A percentile compares a stretch with the other conserved stretches of the same genome.
Conservation (phyloP, 1,140 invertebrate species). For the Anastatus disparis region DNA sequence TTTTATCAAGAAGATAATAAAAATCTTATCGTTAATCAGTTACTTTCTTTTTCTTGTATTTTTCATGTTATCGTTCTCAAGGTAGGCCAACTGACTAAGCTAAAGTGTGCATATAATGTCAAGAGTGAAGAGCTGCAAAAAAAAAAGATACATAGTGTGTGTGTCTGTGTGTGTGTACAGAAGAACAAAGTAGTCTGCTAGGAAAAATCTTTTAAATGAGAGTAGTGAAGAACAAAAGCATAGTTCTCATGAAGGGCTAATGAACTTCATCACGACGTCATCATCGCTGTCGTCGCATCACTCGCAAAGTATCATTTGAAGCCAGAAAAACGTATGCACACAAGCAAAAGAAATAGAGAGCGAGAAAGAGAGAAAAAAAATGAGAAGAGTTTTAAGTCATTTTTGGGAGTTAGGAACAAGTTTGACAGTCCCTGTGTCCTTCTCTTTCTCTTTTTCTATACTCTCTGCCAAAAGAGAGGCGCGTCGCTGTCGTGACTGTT, state of each 20-base stretch:
- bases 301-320: no score
- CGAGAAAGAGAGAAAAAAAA: slow-evolving; percentile 3
- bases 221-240: background rate
- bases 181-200: background rate
- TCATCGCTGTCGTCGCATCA: slow-evolving; percentile 24
- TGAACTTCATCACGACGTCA: background rate
- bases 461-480: no score
- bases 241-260: slow-evolving; percentile 2
- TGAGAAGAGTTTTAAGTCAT: background rate
- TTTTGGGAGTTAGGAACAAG: slow-evolving; percentile 24
- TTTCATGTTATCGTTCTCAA: no score
- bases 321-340: slow-evolving; percentile 9
- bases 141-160: background rate
- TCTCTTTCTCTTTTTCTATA: background rate
- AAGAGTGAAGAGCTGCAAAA: background rate
- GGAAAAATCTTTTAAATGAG: background rate
- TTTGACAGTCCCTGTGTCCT: slow-evolving; percentile 4
- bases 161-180: no score
- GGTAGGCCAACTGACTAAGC: no score
- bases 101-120: no score
- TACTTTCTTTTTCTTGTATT: no score
- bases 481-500: slow-evolving; percentile 5
- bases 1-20: no score
- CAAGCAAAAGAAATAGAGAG: background rate
- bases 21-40: no score